Percentiles rank a stretch among this genome's conserved stretches.
phyloP scores from a whole-genome alignment of 2,888 invertebrate genomes.

The Andrena bucephala region DNA sequence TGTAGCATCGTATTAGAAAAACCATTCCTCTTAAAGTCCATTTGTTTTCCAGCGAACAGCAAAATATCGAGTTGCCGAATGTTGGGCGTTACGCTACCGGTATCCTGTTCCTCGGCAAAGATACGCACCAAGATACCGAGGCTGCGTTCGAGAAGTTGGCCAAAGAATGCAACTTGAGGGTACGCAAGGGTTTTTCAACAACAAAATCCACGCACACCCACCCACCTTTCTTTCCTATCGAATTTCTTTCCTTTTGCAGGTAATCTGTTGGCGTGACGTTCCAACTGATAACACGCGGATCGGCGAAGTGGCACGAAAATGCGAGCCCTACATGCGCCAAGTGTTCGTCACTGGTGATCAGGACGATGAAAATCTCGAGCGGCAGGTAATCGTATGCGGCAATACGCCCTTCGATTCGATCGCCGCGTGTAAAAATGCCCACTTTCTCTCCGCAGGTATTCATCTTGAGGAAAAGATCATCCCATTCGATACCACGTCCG shows the following conservation, averaged over 20 bases:
- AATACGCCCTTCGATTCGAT: too few species aligned
- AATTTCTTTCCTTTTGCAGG: conserved; percentile 81
- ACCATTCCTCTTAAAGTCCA: neutral
- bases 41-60: conserved; percentile 89
- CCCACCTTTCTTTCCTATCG: neutral
- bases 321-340: conserved; percentile 98
- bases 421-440: neutral
- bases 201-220: too few species aligned
- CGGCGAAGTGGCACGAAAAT: conserved; percentile 96
- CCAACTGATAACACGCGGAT: conserved; percentile 94
- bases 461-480: conserved; percentile 96
- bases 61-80: conserved; percentile 93
- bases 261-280: conserved; percentile 97
- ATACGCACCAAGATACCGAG: conserved; percentile 92
- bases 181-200: conserved; percentile 73
- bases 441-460: conserved; percentile 89
- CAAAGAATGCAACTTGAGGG: conserved; percentile 90
- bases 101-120: conserved; percentile 96
- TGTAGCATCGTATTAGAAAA: neutral
- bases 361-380: conserved; percentile 86
- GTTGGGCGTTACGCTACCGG: conserved; percentile 98
- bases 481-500: conserved; percentile 94
- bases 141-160: conserved; percentile 93
- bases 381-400: conserved; percentile 87
- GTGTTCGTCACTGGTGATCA: conserved; percentile 92